Base-by-base conservation (phyloP, 1,140 invertebrate genomes). In the Parapsyche elsis region DNA sequence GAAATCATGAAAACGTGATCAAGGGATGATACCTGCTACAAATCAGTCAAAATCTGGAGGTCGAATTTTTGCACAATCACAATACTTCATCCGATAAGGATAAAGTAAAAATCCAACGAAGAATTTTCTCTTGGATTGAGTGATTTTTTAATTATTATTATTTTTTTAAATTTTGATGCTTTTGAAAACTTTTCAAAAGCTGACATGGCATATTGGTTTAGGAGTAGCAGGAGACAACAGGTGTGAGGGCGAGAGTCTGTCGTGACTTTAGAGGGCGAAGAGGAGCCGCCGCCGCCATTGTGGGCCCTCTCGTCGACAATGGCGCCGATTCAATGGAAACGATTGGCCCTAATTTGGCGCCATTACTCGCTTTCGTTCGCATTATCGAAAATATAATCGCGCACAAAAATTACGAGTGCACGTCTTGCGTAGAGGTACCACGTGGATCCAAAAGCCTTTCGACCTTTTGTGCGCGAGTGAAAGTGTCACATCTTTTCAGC, bases 321-420 rank as follows among this genome's bases (percentile, higher is more conserved):
- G 45, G 71, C 38, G 19, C 44, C 71, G 19, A 19, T 75, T 16
- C 24, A 75, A 75, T 71, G 70, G 70, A 75, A 23, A 9, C 44
- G 71, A 75, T 75, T 38, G 24, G 38, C n/a, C 38, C 38, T 75
- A 75, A 75, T 75, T 75, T 75, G 71, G 14, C 14, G 9, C 46
- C 44, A 75, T 75, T 75, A 75, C 19, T 45, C 23, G 71, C 46
- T n/a, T 46, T 75, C 46, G 46, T 14, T 45, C 23, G 71, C 21
- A 75, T 57, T 49, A 57, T 53, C 71, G 61, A 46, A 75, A 75
- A 49, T 49, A 71, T 75, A 26, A 26, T 24, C 38, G 44, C 71
- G 49, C 16, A 53, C 49, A 53, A 53, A 53, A 53, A 53, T 53
- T 53, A 16, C 49, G 21, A 23, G 61, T 71, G 70, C 38, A 45